Evolutionary conservation across 2,888 invertebrate species (phyloP).

Genomic region (Conops quadrifasciatus): DNA sequence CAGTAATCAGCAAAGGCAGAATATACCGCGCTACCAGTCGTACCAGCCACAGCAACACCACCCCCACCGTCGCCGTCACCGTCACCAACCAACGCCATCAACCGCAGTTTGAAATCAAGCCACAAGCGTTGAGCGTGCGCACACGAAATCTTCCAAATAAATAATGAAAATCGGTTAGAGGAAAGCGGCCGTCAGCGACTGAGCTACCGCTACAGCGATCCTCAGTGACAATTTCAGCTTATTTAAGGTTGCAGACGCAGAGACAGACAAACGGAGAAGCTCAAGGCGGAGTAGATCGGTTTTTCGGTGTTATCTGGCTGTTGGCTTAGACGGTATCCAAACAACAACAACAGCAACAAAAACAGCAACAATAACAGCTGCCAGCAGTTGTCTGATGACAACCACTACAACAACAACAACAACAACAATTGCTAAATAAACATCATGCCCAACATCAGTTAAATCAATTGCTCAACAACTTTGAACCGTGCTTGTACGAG

Average conservation of each 20-base stretch:
- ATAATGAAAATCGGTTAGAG: slow-evolving; percentile 11
- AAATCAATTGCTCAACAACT: slow-evolving; percentile 57
- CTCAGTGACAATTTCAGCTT: slow-evolving; percentile 17
- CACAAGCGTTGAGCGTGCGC: slow-evolving; percentile 20
- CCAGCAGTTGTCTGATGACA: slow-evolving; percentile 35
- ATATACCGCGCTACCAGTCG: neutral
- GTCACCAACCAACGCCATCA: too few relatives aligned
- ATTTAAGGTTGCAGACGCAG: slow-evolving; percentile 24
- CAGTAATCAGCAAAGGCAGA: slow-evolving; percentile 25
- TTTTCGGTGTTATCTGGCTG: slow-evolving; percentile 5
- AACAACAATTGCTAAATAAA: slow-evolving; percentile 41
- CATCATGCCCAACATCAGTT: slow-evolving; percentile 52
- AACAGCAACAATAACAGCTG: slow-evolving; percentile 35
- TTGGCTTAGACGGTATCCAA: neutral
- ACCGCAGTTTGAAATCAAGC: neutral
- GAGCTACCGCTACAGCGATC: slow-evolving; percentile 2
- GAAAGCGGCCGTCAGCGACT: neutral
- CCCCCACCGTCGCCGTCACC: too few relatives aligned
- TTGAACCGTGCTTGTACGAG: slow-evolving; percentile 47
- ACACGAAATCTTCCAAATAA: slow-evolving; percentile 28
- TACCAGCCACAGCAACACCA: neutral
- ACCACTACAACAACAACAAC: slow-evolving; percentile 39
- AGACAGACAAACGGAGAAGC: neutral
- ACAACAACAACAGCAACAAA: slow-evolving; percentile 35
- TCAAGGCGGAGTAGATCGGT: neutral